Base-by-base conservation (phyloP, 2,113 vertebrate genomes). In the Charadrius vociferus region DNA sequence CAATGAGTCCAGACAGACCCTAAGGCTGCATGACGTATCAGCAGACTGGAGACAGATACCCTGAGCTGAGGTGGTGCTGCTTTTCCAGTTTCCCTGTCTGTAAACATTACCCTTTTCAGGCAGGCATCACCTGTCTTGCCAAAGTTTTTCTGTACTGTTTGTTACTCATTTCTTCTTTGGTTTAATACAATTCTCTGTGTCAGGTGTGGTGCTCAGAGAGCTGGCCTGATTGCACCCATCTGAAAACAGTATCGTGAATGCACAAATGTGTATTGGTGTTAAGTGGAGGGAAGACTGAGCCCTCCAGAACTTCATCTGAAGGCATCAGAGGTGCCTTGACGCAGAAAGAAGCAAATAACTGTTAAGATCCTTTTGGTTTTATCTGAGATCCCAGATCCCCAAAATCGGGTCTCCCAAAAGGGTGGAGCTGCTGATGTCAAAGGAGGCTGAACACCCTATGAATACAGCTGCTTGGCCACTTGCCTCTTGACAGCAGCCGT, bases 271-370 rank as follows among this genome's bases (percentile, higher is more conserved):
- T 29, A 3, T 36, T 81, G 26, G 3, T 71, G 30, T 81, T 45
- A 84, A 92, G n/a, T 34, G 8, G 14, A 87, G 65, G 18, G 10
- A 71, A 73, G 63, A 81, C 47, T 47, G 50, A 84, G 37, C 23
- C 23, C 37, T 86, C 30, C 68, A 92, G 79, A 96, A 47, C 41
- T 67, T 83, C 19, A 41, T 67, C 47, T 59, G 66, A 85, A 87
- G 67, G 19, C 53, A 74, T 30, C 41, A 43, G 45, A n/a, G 24
- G 4, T 0, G 0, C 58, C 61, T 41, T 41, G 18, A 93, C 16
- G 26, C 8, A 81, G 52, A 88, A 93, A 90, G 55, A 88, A 88
- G 30, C 29, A 50, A 72, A 68, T 77, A 68, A 72, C 45, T 73
- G 3, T 34, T 68, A 59, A 68, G 65, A 84, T 80, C 26, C 23